These are phyloP conservation scores for Crax fasciolata DNA, from an alignment of 2,797 vertebrate species.

Conservation along the genomic window DNA sequence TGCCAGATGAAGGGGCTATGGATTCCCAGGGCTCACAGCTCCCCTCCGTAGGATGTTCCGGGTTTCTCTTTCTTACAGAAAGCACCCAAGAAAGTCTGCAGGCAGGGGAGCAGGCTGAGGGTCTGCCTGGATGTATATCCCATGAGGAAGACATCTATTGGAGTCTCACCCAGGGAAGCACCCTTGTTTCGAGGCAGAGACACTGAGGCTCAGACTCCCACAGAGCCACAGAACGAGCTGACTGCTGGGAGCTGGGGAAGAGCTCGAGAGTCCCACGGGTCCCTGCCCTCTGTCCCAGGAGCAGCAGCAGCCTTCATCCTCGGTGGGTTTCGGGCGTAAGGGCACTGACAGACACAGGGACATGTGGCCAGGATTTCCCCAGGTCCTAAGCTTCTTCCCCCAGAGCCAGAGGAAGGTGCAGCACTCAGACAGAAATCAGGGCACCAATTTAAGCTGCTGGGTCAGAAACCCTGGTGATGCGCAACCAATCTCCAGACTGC, in stretches of 20 bases:
- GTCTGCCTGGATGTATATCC: too few relatives aligned
- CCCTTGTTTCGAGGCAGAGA: not conserved
- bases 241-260: not conserved
- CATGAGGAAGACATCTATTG: fast-evolving
- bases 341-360: not conserved
- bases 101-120: not conserved
- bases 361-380: not conserved
- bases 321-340: not conserved
- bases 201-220: not conserved
- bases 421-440: not conserved
- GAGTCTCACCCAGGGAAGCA: not conserved
- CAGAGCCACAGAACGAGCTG: not conserved
- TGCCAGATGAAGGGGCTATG: not conserved
- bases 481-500: not conserved
- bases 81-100: not conserved
- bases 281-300: not conserved
- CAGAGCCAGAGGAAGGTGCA: not conserved
- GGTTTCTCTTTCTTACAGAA: not conserved
- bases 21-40: fast-evolving
- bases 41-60: not conserved
- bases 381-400: not conserved
- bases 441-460: not conserved
- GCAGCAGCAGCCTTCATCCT: not conserved
- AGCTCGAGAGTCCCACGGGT: fast-evolving
- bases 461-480: not conserved